Evolutionary conservation across 2,888 invertebrate species (phyloP), one percentile per base, ranked within the genome.

Genomic region (Liopterus haemorrhoidalis): DNA sequence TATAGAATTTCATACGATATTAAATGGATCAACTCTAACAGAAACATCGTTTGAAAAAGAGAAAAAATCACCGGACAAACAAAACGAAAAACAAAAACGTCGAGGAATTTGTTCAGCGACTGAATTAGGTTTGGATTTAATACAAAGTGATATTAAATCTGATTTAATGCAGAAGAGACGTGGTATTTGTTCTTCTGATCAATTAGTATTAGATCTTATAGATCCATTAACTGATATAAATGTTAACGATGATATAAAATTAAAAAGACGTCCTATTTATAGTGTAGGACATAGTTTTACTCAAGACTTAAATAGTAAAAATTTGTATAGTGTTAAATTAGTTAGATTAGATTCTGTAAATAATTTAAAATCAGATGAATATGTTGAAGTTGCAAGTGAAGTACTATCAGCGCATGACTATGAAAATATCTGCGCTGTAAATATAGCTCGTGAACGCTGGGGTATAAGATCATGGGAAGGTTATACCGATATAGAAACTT

Each of bases 381-480:
- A 25, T 15, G 36, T 48, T 37, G 39, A 43, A 22, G 32, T 41
- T 21, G 72, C 73, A n/a, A 71, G 77, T 27, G 76, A 77, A 59
- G 68, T 74, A 14, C 65, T 78, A 38, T 78, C 78, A 4, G 74
- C 78, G 35, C 79, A 79, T 55, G 79, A 80, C 57, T 80, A 80
- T 57, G 79, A 79, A 61, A 80, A 79, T 57, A 73, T 79, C 51
- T 78, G 78, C 58, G 77, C 79, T 2, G 71, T 79, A 4, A 79
- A 79, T 54, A 76, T 80, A 41, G 78, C 79, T 2, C 66, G 79
- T 49, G 79, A 78, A 59, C 75, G 76, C 11, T 77, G 78, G 77
- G 79, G 79, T 1, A 65, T 79, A 37, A 69, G 79, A 28, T 78
- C 78, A 22, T 80, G 79, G 79, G 74, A 74, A 57, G 78, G 76